Base-by-base conservation (phyloP, 92 coral and sea anemone genomes). In the Bergia puertoricense region DNA sequence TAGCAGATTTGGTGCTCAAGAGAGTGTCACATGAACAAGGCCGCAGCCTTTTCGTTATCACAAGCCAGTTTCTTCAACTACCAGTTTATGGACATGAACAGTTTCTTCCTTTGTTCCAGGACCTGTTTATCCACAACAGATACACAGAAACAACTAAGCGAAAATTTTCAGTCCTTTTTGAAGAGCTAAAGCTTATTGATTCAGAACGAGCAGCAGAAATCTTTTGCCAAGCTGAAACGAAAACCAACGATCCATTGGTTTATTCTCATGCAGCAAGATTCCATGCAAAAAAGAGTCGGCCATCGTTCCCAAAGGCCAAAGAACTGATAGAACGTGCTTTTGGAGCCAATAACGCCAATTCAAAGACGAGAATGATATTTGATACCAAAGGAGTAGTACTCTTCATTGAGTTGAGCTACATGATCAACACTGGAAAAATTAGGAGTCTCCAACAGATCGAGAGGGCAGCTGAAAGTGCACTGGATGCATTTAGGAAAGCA, bases 201-300 rank as follows among this genome's bases (percentile, higher is more conserved):
- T 18, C 57, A 48, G 88, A 91, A 44, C 92, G 86, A 8, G 98
- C 98, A 30, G 96, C 94, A 40, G 85, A 89, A 20, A 65, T 89
- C 2, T 92, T 96, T 71, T 80, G 93, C 36, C 90, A 89, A 30
- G 95, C 96, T 0, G 97, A 96, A 11, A 80, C 48, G 80, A 92
- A 91, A 88, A 96, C 96, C 15, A 84, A 89, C 15, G 97, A 96
- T 69, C 88, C 94, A 18, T 22, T 78, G 38, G 81, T 96, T 18
- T 91, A 88, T 74, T 83, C 93, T 43, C 85, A 90, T 44, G 95
- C 98, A 0, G 97, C 98, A 68, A 91, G 98, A 41, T 96, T 92
- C 74, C 86, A 82, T 59, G 97, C 97, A 1, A 96, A 93, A 92
- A 93, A 79, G 73, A 79, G 43, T 13, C 97, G 93, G 1, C 95